Base-by-base conservation (phyloP, 2,888 invertebrate species). In the Tineola bisselliella region DNA sequence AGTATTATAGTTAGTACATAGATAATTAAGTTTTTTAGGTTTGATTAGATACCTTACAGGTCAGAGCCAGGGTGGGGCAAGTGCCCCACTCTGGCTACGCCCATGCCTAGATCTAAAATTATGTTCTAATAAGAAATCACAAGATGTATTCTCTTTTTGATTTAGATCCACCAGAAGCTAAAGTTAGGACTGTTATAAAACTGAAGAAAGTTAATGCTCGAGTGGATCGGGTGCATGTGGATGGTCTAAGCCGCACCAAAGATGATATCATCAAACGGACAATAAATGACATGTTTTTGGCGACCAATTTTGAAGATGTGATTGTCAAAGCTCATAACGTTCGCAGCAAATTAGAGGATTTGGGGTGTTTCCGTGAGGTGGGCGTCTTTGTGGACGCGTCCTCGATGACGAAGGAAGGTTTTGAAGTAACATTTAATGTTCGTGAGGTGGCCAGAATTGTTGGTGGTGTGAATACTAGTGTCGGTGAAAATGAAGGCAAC, bases 401-500 rank as follows among this genome's bases (percentile, higher is more conserved):
- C 61, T 90, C 90, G 65, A 89, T 94, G 12, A 90, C 93, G n/a
- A 90, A 92, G 0, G 91, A 94, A 73, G 96, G 95, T 11, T 90
- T 94, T 60, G 94, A 96, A 88, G 92, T 93, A 61, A 95, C 95
- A 17, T 97, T 97, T 73, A 91, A 92, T 66, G 97, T 97, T 44
- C 89, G 90, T 61, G 98, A 99, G 80, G 75, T 93, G 66, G 92
- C 92, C 13, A 87, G 94, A n/a, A 75, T 97, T 18, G 91, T 92
- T 61, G 98, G 97, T 15, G 94, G 94, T 0, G 89, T 97, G 43
- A 94, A 93, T 70, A 96, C 97, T 0, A 91, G 93, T 66, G 92
- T 97, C 63, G 96, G 96, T 19, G 95, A 96, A 73, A 97, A 97
- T 75, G 97, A 98, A 74, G 97, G 96, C 0, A 93, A 94, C 18